Evolutionary conservation across 2,113 vertebrate genomes (phyloP), one percentile per base, ranked within the genome.

Genomic region (Sardina pilchardus): DNA sequence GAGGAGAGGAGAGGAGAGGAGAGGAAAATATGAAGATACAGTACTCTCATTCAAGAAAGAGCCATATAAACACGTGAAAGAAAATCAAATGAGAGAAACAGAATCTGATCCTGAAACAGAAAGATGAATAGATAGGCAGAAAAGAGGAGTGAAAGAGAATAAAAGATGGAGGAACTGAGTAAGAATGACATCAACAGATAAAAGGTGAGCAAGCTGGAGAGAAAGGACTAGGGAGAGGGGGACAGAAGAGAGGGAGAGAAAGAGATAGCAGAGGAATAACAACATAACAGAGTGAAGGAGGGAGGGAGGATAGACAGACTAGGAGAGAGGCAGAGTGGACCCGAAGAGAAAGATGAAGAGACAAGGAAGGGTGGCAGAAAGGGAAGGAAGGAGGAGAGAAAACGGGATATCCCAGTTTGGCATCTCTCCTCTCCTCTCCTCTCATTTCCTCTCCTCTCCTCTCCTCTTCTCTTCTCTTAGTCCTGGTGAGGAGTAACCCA

Each of bases 401-500:
- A 14, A 82, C 9, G 56, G 83, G 45, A 39, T 67, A 84, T 84
- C 85, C 63, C 85, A 85, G 81, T 63, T 86, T 85, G 85, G 82
- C 39, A 42, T 42, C 21, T n/a, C 59, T n/a, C 24, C n/a, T 63
- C 59, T 63, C 59, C n/a, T 26, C 59, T 63, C 59, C n/a, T 26
- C 59, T 63, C 59, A 7, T 63, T 0, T 63, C 59, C 17, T 6
- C 53, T 4, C 3, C 17, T 59, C 53, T 6, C 21, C 6, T 6
- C 53, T 21, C 53, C 0, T 59, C 24, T 4, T 21, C 53, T 53
- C 34, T 47, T 87, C 84, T 87, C 50, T 87, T 56, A 81, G 86
- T 84, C 78, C 44, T 85, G 50, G 36, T 63, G 50, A 42, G 87
- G 42, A 81, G 93, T 92, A 94, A 93, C 91, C 90, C 87, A 87